A percentile compares a stretch with the other conserved stretches of the same genome.
Evolutionary conservation across 2,888 invertebrate species (phyloP).

Genomic region (Drosophila barbarae): DNA sequence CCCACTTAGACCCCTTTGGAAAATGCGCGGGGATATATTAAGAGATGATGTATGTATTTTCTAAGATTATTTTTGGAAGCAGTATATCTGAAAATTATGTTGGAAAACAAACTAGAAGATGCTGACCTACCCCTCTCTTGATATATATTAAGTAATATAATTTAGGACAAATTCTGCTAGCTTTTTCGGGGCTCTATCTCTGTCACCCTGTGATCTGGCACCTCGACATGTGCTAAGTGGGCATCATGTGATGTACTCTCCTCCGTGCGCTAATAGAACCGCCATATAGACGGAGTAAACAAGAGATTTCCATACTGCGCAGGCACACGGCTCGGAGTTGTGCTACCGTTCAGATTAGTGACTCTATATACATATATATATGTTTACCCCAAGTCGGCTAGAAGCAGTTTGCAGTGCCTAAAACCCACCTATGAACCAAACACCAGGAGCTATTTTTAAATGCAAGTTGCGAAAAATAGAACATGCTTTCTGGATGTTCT

Average conservation of each 20-base stretch:
- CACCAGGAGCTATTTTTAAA: conserved; percentile 17
- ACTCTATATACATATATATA: conserved; percentile 4
- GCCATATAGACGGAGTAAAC: conserved; percentile 35
- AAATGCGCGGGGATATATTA: conserved; percentile 15
- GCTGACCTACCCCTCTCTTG: conserved; percentile 23
- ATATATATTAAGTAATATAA: not conserved
- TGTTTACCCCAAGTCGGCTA: conserved; percentile 8
- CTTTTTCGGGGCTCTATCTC: not conserved
- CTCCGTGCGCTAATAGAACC: conserved; percentile 28
- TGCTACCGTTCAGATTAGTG: conserved; percentile 27
- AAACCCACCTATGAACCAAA: not conserved
- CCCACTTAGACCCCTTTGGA: conserved; percentile 20
- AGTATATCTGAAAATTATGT: not conserved
- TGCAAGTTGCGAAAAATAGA: conserved; percentile 11
- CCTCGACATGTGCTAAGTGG: conserved; percentile 54
- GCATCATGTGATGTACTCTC: conserved; percentile 50
- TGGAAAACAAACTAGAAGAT: not conserved
- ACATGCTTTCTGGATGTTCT: not conserved
- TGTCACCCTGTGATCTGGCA: conserved; percentile 30
- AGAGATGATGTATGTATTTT: conserved; percentile 33
- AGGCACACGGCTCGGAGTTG: conserved; percentile 12
- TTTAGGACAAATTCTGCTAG: not conserved
- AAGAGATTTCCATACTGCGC: conserved; percentile 29
- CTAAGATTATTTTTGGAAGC: conserved; percentile 5
- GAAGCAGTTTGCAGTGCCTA: conserved; percentile 30